Percentiles rank a stretch among this genome's conserved stretches.
Evolutionary conservation across 2,113 vertebrate genomes (phyloP).

Genomic region (Tachysurus vachellii): DNA sequence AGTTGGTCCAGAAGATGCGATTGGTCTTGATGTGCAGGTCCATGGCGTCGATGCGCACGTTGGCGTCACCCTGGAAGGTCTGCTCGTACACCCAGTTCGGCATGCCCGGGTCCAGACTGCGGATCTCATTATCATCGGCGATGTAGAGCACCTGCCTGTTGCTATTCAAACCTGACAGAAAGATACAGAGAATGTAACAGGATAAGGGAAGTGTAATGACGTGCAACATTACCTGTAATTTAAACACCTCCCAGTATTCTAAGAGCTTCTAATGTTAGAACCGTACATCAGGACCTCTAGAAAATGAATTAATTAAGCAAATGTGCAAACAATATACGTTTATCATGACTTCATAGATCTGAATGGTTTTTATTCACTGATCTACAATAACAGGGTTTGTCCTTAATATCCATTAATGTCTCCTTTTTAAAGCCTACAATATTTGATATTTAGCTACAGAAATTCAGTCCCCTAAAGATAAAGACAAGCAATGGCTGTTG

Average conservation of each 20-base stretch:
- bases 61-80: slow-evolving; percentile 90
- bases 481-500: not conserved
- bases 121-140: slow-evolving; percentile 94
- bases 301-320: too few species aligned
- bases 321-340: not conserved
- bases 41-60: slow-evolving; percentile 93
- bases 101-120: slow-evolving; percentile 91
- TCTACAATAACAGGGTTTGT: not conserved
- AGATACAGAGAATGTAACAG: not conserved
- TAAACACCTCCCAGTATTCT: not conserved
- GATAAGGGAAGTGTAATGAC: too few species aligned
- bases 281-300: not conserved
- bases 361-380: not conserved
- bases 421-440: not conserved
- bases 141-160: slow-evolving; percentile 87
- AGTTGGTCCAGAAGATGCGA: slow-evolving; percentile 97
- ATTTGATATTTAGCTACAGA: not conserved
- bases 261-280: not conserved
- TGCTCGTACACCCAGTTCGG: slow-evolving; percentile 93
- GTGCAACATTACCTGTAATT: not conserved
- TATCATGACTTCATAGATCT: not conserved
- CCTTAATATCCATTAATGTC: not conserved
- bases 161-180: slow-evolving; percentile 73
- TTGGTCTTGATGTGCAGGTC: slow-evolving; percentile 92
- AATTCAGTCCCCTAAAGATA: not conserved